Evolutionary conservation across 2,113 vertebrate species (phyloP).

Genomic region (Calidris pugnax): DNA sequence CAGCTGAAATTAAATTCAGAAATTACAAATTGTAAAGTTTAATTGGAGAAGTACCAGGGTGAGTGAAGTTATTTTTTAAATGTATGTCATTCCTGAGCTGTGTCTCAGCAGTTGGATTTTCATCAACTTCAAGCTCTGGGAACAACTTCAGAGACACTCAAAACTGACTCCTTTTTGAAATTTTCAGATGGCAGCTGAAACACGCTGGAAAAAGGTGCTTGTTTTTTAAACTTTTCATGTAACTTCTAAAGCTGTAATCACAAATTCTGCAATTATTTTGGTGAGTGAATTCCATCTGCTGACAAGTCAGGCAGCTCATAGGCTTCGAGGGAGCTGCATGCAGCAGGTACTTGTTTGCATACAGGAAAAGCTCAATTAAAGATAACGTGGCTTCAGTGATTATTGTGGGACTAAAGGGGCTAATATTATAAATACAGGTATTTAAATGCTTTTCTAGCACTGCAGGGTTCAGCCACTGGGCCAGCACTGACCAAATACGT

Average conservation of each 20-base stretch:
- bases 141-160: not conserved
- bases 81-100: not conserved
- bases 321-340: not conserved
- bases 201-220: not conserved
- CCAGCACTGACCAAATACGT: not conserved
- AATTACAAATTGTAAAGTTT: not conserved
- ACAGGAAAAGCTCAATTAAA: not conserved
- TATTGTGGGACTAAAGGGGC: not conserved
- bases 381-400: not conserved
- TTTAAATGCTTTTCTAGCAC: not conserved
- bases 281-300: not conserved
- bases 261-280: not conserved
- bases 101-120: not conserved
- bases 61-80: too few relatives aligned
- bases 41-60: not conserved
- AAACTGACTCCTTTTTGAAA: not conserved
- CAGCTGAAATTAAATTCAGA: not conserved
- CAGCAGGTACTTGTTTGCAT: not conserved
- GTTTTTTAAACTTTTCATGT: not conserved
- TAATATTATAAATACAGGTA: fast-evolving
- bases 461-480: not conserved
- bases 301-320: not conserved
- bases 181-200: not conserved
- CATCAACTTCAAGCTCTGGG: not conserved
- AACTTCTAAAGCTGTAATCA: not conserved